A percentile compares a stretch with the other conserved stretches of the same genome.
These are phyloP conservation scores for Caerostris extrusa DNA, from an alignment of 1,140 invertebrate species.

Conservation along the genomic window DNA sequence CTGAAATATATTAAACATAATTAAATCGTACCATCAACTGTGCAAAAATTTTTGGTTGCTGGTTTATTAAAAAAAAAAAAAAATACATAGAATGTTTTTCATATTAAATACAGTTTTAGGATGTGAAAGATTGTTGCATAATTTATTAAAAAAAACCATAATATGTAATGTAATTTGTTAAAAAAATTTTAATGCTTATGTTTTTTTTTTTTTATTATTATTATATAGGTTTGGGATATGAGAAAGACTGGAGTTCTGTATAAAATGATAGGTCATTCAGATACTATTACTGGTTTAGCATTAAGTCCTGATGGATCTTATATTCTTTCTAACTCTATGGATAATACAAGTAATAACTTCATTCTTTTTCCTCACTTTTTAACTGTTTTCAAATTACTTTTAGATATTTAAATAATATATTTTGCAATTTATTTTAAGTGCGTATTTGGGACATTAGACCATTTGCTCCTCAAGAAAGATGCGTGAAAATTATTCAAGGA, in stretches of 20 bases:
- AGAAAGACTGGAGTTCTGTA: slow-evolving; percentile 94
- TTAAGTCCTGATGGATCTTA: slow-evolving; percentile 97
- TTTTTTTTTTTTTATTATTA: background rate
- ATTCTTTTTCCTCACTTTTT: background rate
- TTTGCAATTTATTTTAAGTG: slow-evolving; percentile 79
- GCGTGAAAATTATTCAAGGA: slow-evolving; percentile 94
- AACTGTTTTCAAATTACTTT: background rate
- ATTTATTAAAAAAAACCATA: background rate
- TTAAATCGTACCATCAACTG: too few species aligned
- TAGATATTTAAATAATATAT: too few species aligned
- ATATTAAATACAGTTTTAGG: too few species aligned
- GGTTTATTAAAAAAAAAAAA: too few species aligned
- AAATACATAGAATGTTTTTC: too few species aligned
- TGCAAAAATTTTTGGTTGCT: too few species aligned
- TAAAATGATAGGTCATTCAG: slow-evolving; percentile 92
- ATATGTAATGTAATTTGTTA: background rate
- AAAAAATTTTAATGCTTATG: slow-evolving; percentile 3
- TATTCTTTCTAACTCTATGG: slow-evolving; percentile 98
- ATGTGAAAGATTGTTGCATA: too few species aligned
- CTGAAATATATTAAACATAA: too few species aligned
- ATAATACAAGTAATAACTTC: slow-evolving; percentile 86
- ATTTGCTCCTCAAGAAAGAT: slow-evolving; percentile 92
- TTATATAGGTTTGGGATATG: slow-evolving; percentile 92
- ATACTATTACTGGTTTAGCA: slow-evolving; percentile 96
- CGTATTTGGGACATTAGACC: slow-evolving; percentile 88